Percentiles rank a stretch among this genome's conserved stretches.
Evolutionary conservation across 2,113 vertebrate genomes (phyloP).

Genomic region (Eidolon helvum): DNA sequence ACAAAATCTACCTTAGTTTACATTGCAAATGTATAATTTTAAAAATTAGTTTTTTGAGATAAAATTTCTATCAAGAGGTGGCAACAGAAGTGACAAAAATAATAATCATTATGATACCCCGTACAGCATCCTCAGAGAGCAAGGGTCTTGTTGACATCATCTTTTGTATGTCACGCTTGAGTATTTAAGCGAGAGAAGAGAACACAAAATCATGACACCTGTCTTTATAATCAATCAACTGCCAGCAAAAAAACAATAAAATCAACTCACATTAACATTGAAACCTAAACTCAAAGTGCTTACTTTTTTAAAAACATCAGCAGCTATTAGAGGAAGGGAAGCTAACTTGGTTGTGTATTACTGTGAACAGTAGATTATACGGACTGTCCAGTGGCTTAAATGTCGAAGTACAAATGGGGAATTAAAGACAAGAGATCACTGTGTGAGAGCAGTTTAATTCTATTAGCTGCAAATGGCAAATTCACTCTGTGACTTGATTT

Average conservation of each 20-base stretch:
- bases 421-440: constrained; percentile 32
- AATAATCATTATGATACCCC: constrained; percentile 11
- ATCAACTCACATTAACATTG: constrained; percentile 33
- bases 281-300: constrained; percentile 32
- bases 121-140: background rate
- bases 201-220: constrained; percentile 29
- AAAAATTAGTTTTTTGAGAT: background rate
- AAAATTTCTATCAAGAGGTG: background rate
- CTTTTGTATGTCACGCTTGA: constrained; percentile 14
- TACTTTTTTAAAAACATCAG: background rate
- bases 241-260: constrained; percentile 53
- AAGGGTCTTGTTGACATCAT: constrained; percentile 57
- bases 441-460: background rate
- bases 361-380: background rate
- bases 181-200: constrained; percentile 48
- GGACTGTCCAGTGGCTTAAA: background rate
- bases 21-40: background rate
- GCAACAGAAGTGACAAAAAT: background rate
- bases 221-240: constrained; percentile 45
- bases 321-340: background rate
- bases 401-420: background rate
- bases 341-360: background rate
- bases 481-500: constrained; percentile 21
- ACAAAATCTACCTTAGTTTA: constrained; percentile 8
- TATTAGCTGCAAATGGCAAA: constrained; percentile 39